A percentile compares a stretch with the other conserved stretches of the same genome.
Conservation (phyloP, 2,113 vertebrate genomes). For the Neogobius melanostomus region DNA sequence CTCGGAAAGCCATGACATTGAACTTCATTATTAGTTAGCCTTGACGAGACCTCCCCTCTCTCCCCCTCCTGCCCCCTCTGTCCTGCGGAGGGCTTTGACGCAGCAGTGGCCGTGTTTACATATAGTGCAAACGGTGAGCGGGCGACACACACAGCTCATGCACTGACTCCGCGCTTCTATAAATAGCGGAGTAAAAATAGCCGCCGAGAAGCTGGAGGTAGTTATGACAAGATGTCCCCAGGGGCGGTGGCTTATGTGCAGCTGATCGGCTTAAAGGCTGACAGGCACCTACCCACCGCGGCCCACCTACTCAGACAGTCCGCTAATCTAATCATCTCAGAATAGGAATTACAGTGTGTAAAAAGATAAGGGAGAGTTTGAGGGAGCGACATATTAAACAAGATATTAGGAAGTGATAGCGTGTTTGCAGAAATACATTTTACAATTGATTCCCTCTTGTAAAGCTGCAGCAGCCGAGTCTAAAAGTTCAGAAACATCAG, state of each 20-base stretch:
- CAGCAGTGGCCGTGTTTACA: background rate
- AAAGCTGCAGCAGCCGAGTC: too few species aligned
- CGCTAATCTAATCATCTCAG: slow-evolving; percentile 1
- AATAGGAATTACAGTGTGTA: background rate
- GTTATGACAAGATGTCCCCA: slow-evolving; percentile 45
- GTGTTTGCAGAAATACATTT: too few species aligned
- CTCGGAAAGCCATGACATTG: background rate
- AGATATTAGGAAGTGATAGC: too few species aligned
- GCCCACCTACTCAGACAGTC: background rate
- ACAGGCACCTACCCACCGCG: slow-evolving; percentile 23
- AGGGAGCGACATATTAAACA: too few species aligned
- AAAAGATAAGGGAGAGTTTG: too few species aligned
- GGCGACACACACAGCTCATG: slow-evolving; percentile 15
- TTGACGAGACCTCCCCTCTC: background rate
- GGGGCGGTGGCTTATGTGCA: slow-evolving; percentile 44
- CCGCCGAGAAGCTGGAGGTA: slow-evolving; percentile 15
- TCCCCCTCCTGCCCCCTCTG: background rate
- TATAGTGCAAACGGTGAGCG: background rate
- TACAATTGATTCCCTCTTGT: too few species aligned
- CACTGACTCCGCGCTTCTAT: slow-evolving; percentile 28
- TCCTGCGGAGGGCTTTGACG: background rate
- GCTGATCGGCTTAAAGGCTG: slow-evolving; percentile 62
- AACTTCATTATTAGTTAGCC: background rate
- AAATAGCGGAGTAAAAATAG: slow-evolving; percentile 65
- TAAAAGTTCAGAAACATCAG: too few species aligned